Base-by-base conservation (phyloP, 1,140 invertebrate genomes). In the Papilio aristodemus region DNA sequence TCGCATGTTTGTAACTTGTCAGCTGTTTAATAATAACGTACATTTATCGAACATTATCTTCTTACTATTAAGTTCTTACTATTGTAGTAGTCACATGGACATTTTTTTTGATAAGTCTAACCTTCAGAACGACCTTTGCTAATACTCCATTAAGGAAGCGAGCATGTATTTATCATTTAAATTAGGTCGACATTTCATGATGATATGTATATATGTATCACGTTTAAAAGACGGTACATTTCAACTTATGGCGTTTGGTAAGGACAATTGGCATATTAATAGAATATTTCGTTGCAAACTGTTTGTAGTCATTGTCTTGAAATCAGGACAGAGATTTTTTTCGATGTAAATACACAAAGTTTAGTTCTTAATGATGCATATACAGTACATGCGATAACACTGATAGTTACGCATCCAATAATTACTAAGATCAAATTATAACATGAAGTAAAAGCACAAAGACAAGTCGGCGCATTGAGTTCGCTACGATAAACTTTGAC, bases 391-490 rank as follows among this genome's bases (percentile, higher is more conserved):
- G 41, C 3, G 10, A 41, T 41, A 63, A 63, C 7, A 39, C 2
- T 13, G 14, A 19, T 8, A 19, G n/a, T 5, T 43, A 9, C 27
- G 41, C 58, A 69, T 72, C 19, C 39, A 69, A 68, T 71, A 76
- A 72, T 74, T 75, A 68, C 72, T 68, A 57, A 67, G 66, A 83
- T 83, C 80, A 82, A 85, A 81, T 87, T 86, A 86, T 81, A 83
- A 79, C 76, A 78, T 84, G 76, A 74, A 86, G 85, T 85, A 89
- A 89, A 89, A 89, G 78, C 86, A 87, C 84, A 77, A 69, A 66
- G 54, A 62, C 72, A 66, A 72, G 68, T 69, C 58, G 50, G 68
- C 72, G 50, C 43, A 71, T 70, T 71, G 67, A 69, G 77, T 70
- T 71, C 70, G 70, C 46, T 17, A 10, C 32, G 84, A 87, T 87